Evolutionary conservation across 2,113 vertebrate species (phyloP).

Genomic region (Crotalus tigris): DNA sequence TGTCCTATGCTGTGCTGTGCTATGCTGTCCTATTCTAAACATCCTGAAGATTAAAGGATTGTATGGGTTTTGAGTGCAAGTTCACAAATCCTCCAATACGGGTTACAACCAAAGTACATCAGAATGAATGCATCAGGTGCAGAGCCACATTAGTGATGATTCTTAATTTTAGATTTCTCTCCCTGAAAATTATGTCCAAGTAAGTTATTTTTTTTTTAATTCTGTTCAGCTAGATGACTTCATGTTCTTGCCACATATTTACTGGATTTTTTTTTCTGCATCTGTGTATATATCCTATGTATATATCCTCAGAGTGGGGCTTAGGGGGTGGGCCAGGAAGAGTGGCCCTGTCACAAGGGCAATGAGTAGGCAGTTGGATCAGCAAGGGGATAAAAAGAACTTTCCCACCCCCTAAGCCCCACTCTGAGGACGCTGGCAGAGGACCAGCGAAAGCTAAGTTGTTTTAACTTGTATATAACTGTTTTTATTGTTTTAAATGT

Average conservation of each 20-base stretch:
- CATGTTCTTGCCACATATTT: background rate
- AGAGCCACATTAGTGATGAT: background rate
- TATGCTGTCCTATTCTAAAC: background rate
- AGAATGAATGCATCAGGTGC: background rate
- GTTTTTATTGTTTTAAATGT: too few relatives aligned
- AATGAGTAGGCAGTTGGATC: too few relatives aligned
- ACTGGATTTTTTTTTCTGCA: background rate
- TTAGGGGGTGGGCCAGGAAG: too few relatives aligned
- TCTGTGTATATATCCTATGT: background rate
- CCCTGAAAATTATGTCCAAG: background rate
- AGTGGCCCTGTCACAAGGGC: too few relatives aligned
- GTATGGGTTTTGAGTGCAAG: background rate
- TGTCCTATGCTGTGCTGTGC: too few relatives aligned
- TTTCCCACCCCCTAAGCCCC: too few relatives aligned
- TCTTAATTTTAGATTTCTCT: background rate
- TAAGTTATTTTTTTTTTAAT: background rate
- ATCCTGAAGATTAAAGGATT: background rate
- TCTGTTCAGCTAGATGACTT: background rate
- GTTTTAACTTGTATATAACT: too few relatives aligned
- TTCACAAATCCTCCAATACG: background rate
- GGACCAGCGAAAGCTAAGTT: too few relatives aligned
- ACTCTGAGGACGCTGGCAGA: too few relatives aligned
- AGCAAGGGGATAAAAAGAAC: too few relatives aligned
- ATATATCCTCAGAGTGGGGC: too few relatives aligned
- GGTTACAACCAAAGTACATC: background rate